These are phyloP conservation scores for Macaca mulatta DNA, from an alignment of 2,113 vertebrate species.

Conservation along the genomic window DNA sequence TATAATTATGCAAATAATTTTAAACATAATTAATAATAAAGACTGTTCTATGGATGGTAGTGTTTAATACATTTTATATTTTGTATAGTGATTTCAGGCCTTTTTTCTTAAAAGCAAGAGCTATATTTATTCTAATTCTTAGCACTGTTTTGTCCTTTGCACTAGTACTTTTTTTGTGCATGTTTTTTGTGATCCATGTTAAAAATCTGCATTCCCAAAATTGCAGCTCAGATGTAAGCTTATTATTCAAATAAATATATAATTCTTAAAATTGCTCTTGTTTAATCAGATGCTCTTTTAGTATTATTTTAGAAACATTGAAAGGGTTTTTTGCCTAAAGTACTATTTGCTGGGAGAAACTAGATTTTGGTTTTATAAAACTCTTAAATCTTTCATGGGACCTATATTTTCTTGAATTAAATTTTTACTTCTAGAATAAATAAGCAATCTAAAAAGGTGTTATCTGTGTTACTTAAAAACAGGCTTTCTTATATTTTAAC, in stretches of 20 bases:
- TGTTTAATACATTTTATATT: too few relatives aligned
- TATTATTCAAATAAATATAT: conserved; percentile 92
- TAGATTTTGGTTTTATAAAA: conserved; percentile 65
- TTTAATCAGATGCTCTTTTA: conserved; percentile 83
- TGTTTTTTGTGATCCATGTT: conserved; percentile 61
- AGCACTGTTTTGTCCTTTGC: conserved; percentile 82
- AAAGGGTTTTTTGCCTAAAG: not conserved
- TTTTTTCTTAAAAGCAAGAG: not conserved
- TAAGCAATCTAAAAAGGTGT: conserved; percentile 47
- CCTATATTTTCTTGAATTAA: conserved; percentile 62
- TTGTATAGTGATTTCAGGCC: too few relatives aligned
- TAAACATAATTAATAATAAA: not conserved
- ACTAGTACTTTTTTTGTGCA: conserved; percentile 82
- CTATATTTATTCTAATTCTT: conserved; percentile 81
- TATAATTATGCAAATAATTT: not conserved
- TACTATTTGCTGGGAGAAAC: not conserved
- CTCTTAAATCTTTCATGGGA: conserved; percentile 35
- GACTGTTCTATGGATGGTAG: not conserved
- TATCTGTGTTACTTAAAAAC: conserved; percentile 67
- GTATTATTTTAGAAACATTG: not conserved
- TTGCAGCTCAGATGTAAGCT: conserved; percentile 63
- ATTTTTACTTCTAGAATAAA: conserved; percentile 45
- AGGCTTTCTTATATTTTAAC: not conserved
- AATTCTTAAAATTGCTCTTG: conserved; percentile 91
- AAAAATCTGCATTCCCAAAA: not conserved